Evolutionary conservation across 1,140 invertebrate genomes (phyloP), one percentile per base, ranked within the genome.

Genomic region (Cepaea nemoralis): DNA sequence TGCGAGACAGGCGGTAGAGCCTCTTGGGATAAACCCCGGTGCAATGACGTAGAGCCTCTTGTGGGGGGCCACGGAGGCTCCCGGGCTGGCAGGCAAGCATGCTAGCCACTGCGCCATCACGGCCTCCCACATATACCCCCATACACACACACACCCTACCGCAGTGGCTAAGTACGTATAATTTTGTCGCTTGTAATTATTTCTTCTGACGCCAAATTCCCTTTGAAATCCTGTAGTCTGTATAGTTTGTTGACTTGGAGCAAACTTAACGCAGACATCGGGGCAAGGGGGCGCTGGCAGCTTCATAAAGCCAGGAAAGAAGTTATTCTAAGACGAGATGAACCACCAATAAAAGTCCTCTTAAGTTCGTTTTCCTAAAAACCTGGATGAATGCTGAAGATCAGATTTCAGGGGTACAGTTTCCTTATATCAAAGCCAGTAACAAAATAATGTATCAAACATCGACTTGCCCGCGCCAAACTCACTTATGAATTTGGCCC

Each of bases 381-480:
- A 63, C 16, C 59, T 2, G n/a, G 3, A 27, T 31, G 1, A 63
- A 27, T 27, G 27, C 59, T 2, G 16, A 19, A 63, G 59, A 63
- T 63, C 27, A 63, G n/a, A 63, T 63, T 63, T 63, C 59, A 5
- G 8, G 27, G 59, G 1, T 31, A 63, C 12, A 63, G 16, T 63
- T 63, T 63, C 59, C 59, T 8, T 31, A 63, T 63, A 63, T 63
- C 59, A 63, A 63, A 63, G 59, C n/a, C 27, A 8, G 59, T 63
- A 27, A 31, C 59, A 63, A 63, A 63, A 63, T 63, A 63, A 63
- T 63, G 59, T 63, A 63, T 31, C 59, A 31, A 63, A 63, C 50
- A 63, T 31, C 27, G n/a, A 63, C 59, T 63, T 63, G 27, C 59
- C n/a, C 10, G n/a, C 5, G 59, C 27, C 59, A 63, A 31, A 63